A percentile compares a stretch with the other conserved stretches of the same genome.
Conservation (phyloP, 1,140 invertebrate species). For the Probaryconus sp. region DNA sequence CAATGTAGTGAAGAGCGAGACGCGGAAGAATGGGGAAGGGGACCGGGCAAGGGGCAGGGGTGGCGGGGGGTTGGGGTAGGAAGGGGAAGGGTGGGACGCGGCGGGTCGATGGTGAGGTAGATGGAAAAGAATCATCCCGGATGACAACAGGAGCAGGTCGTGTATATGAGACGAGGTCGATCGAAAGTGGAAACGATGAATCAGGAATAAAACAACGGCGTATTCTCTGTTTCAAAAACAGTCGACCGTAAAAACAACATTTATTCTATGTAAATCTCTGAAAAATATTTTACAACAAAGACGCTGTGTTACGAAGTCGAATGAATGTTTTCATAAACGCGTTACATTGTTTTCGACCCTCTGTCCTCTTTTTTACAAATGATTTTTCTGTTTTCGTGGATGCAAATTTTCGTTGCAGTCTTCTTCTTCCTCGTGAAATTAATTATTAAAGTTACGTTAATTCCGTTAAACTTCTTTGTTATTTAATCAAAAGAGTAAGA, state of each 20-base stretch:
- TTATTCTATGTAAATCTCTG: constrained; percentile 23
- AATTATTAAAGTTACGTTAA: too few species aligned
- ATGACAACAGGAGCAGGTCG: constrained; percentile 31
- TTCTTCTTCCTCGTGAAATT: too few species aligned
- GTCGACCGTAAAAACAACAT: constrained; percentile 23
- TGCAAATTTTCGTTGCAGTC: too few species aligned
- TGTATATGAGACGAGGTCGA: constrained; percentile 17
- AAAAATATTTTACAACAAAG: constrained; percentile 21
- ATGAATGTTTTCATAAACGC: constrained; percentile 9
- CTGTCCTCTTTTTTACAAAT: not conserved
- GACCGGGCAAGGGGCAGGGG: not conserved
- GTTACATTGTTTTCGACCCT: not conserved
- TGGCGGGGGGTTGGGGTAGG: not conserved
- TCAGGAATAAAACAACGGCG: constrained; percentile 10
- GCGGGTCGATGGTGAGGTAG: constrained; percentile 23
- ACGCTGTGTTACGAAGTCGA: constrained; percentile 12
- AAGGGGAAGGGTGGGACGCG: not conserved
- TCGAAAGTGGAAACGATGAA: constrained; percentile 33
- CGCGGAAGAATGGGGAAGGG: not conserved
- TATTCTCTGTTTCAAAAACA: constrained; percentile 26
- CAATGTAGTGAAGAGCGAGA: constrained; percentile 5
- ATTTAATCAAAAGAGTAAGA: too few species aligned
- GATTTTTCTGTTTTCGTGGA: too few species aligned
- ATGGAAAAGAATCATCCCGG: constrained; percentile 42
- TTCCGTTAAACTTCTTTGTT: too few species aligned